Evolutionary conservation across 2,888 invertebrate genomes (phyloP), one percentile per base, ranked within the genome.

Genomic region (Andrena marginata): DNA sequence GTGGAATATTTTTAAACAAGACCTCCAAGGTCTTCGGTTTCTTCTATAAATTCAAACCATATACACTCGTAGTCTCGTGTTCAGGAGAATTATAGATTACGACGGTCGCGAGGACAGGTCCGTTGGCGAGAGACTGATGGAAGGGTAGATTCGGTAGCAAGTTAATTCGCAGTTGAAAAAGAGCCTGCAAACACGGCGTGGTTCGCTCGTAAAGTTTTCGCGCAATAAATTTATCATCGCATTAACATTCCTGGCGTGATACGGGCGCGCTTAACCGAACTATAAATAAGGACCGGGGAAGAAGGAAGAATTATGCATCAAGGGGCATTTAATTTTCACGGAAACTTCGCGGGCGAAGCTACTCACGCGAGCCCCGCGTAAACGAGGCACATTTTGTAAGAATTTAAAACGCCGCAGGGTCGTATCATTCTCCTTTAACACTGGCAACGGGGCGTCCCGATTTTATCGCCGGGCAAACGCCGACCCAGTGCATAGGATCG

Each of bases 211-310:
- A n/a, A 54, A 65, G 26, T 78, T 80, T 35, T 70, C 54, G 71
- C 54, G 31, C n/a, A 65, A 71, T 70, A 80, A 72, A 80, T 78
- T 80, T 80, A 80, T 78, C 80, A 71, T 80, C 48, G 62, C 78
- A 72, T 80, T 80, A 78, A 78, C 71, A 72, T 67, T 71, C 70
- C n/a, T 67, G 49, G 6, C 13, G 26, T 54, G 67, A 72, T 67
- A 63, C 64, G 79, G 54, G 49, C 49, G 68, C 59, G 72, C 71
- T 78, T 59, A 64, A 63, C 68, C 49, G 20, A 77, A 77, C 78
- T 68, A 80, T 78, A 78, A 80, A 72, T 79, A 80, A 79, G 56
- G n/a, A 49, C 79, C 62, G 51, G 65, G 62, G 51, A 79, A 68
- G 70, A 65, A 73, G 42, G 72, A 68, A 59, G 68, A 80, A 80